Conservation (phyloP, 2,113 vertebrate genomes). For the Cololabis saira region DNA sequence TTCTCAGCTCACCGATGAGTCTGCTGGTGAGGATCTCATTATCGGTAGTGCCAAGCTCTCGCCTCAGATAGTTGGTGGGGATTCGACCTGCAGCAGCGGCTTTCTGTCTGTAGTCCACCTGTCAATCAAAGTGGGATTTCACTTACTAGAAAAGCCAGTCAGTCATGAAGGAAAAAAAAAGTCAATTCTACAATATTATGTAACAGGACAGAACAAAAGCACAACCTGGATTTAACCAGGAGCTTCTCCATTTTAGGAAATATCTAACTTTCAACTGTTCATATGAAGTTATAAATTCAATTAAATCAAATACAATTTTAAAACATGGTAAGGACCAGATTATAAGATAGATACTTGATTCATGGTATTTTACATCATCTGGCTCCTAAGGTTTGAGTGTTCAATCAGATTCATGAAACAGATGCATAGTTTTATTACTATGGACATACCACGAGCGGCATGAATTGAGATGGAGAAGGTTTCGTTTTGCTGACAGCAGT, state of each 20-base stretch:
- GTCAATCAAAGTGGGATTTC: conserved; percentile 31
- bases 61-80: conserved; percentile 95
- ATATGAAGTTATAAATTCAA: too few relatives aligned
- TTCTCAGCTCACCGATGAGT: conserved; percentile 87
- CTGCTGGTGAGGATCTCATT: conserved; percentile 96
- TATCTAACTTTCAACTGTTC: too few relatives aligned
- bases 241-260: too few relatives aligned
- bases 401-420: too few relatives aligned
- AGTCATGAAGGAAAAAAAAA: too few relatives aligned
- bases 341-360: too few relatives aligned
- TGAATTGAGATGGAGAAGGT: conserved; percentile 90
- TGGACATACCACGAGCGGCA: conserved; percentile 94
- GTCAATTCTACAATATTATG: too few relatives aligned
- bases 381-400: too few relatives aligned
- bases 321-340: too few relatives aligned
- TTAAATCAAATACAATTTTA: too few relatives aligned
- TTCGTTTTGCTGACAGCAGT: conserved; percentile 97
- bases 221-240: too few relatives aligned
- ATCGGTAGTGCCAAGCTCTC: conserved; percentile 92
- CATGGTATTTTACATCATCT: too few relatives aligned
- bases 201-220: neutral
- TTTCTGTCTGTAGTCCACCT: conserved; percentile 99
- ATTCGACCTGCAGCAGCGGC: conserved; percentile 97
- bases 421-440: neutral
- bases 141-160: neutral